Evolutionary conservation across 2,888 invertebrate species (phyloP), one percentile per base, ranked within the genome.

Genomic region (Callyntrura sp.): DNA sequence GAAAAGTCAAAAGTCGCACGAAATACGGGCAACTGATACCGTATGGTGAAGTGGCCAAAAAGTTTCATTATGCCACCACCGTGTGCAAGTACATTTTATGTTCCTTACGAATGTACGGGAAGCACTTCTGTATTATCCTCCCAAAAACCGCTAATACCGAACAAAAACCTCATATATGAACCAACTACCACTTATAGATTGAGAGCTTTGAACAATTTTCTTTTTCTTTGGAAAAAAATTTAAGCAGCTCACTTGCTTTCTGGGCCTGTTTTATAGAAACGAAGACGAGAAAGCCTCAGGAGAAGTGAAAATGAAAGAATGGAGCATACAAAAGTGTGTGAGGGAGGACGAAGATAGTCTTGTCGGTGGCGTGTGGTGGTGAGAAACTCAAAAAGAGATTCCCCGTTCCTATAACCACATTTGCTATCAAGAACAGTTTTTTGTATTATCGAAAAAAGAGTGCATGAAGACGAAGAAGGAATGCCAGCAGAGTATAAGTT

Each of bases 291-390:
- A 25, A 83, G 82, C 70, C 82, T 70, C 88, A 28, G 88, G 76
- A 82, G 73, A 83, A 73, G 73, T 70, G 81, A 73, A 85, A 85
- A 76, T 76, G 43, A 60, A 84, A 82, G 65, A 68, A 62, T 62
- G 17, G 62, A 60, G 60, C 43, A 35, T 81, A 62, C 45, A 62
- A 62, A 17, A 51, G 51, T 51, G 51, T 14, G 51, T 51, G 51
- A 35, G 35, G 51, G 9, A 51, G 51, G 14, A 51, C 51, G 51
- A n/a, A 1, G 51, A 51, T 62, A 23, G 62, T 23, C 28, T 2
- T 28, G 68, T 5, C 28, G 68, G 17, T 68, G n/a, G n/a, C n/a
- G n/a, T 35, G 35, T 35, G 6, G 35, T 35, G 35, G 17, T n/a
- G 78, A 12, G 43, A 82, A 45, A 65, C 4, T 48, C 62, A 43